These are phyloP conservation scores for Solea senegalensis DNA, from an alignment of 2,113 vertebrate species.

Conservation along the genomic window DNA sequence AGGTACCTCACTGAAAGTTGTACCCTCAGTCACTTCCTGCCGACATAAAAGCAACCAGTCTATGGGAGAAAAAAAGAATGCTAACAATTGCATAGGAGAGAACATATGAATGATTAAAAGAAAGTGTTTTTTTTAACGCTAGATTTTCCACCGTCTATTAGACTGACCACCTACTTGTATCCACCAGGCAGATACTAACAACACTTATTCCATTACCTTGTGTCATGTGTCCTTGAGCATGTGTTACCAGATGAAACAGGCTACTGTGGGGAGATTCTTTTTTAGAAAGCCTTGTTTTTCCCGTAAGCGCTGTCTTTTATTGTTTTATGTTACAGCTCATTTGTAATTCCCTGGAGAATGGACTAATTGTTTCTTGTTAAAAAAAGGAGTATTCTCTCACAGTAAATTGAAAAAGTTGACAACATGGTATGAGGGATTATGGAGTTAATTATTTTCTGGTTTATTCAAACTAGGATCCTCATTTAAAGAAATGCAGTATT, in stretches of 20 bases:
- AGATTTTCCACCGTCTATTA: slow-evolving; percentile 27
- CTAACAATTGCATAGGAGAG: slow-evolving; percentile 51
- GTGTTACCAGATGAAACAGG: slow-evolving; percentile 4
- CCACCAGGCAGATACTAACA: slow-evolving; percentile 29
- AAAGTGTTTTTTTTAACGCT: slow-evolving; percentile 43
- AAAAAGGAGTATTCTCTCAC: not conserved
- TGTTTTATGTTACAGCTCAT: not conserved
- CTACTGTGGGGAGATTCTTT: not conserved
- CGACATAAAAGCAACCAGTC: slow-evolving; percentile 61
- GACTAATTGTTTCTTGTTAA: not conserved
- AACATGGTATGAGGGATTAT: slow-evolving; percentile 3
- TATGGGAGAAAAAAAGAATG: slow-evolving; percentile 30
- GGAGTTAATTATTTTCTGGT: not conserved
- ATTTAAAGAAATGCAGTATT: not conserved
- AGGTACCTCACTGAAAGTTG: slow-evolving; percentile 44
- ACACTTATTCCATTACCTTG: slow-evolving; percentile 9
- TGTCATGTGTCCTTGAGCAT: slow-evolving; percentile 5
- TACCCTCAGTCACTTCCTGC: slow-evolving; percentile 47
- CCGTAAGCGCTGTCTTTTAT: not conserved
- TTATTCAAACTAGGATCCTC: not conserved
- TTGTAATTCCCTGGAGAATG: not conserved
- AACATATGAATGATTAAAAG: slow-evolving; percentile 50
- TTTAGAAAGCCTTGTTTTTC: not conserved
- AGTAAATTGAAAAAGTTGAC: not conserved
- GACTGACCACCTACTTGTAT: slow-evolving; percentile 32